Conservation (phyloP, 2,797 vertebrate species). For the Scyliorhinus canicula region DNA sequence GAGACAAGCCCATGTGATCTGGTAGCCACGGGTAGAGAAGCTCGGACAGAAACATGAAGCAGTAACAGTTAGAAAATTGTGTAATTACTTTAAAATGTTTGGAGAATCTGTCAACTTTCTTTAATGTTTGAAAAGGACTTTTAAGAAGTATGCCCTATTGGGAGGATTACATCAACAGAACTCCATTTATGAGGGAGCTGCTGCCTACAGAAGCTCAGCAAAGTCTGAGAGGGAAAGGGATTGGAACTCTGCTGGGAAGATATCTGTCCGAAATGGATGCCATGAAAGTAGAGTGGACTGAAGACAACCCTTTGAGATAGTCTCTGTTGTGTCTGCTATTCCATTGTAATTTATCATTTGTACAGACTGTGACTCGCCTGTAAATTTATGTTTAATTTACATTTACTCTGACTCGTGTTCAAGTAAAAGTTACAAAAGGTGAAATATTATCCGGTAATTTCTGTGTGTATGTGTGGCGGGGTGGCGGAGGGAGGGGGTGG, state of each 20-base stretch:
- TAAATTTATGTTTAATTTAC: background rate
- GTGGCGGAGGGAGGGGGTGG: too few relatives aligned
- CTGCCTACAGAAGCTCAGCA: background rate
- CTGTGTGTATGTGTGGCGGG: background rate
- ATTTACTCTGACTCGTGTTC: background rate
- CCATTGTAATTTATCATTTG: background rate
- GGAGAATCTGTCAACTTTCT: too few relatives aligned
- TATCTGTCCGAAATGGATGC: background rate
- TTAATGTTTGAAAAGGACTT: background rate
- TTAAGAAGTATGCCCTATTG: too few relatives aligned
- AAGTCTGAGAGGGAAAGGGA: background rate
- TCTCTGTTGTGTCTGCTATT: too few relatives aligned
- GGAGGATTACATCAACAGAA: background rate
- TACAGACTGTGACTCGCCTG: background rate
- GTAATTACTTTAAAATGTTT: too few relatives aligned
- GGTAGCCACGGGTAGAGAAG: too few relatives aligned
- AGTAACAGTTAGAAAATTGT: too few relatives aligned
- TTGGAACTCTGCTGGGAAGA: too few relatives aligned
- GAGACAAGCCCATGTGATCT: too few relatives aligned
- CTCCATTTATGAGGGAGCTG: background rate
- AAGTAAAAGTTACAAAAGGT: background rate
- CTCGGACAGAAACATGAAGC: too few relatives aligned
- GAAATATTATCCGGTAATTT: background rate
- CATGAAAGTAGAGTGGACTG: background rate
- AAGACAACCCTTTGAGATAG: background rate